These are phyloP conservation scores for Coryphaenoides rupestris DNA, from an alignment of 2,113 vertebrate genomes.

Conservation along the genomic window DNA sequence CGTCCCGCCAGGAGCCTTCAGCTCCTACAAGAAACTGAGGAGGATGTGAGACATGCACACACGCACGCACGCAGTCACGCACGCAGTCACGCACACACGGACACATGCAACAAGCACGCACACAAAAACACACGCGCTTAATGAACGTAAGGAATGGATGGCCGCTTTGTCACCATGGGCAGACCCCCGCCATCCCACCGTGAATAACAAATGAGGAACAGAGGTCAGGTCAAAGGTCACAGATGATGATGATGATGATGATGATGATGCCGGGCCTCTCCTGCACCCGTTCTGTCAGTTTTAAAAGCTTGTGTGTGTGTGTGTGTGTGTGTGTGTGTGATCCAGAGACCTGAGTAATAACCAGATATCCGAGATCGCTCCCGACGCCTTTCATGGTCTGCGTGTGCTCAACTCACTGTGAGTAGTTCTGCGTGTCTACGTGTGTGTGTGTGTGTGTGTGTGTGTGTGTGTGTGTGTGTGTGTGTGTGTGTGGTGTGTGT, in stretches of 20 bases:
- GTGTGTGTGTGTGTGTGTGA: neutral
- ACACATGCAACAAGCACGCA: neutral
- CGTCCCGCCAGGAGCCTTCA: constrained; percentile 87
- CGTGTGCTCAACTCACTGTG: constrained; percentile 65
- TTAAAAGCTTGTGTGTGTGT: too few species aligned
- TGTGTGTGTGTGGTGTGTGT: neutral
- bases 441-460: constrained; percentile 2
- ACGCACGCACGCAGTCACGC: neutral
- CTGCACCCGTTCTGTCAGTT: too few species aligned
- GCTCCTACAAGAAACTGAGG: constrained; percentile 89
- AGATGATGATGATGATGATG: too few species aligned
- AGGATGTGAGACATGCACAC: constrained; percentile 79
- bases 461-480: constrained; percentile 6
- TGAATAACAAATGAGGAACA: too few species aligned
- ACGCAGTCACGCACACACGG: neutral
- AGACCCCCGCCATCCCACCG: too few species aligned
- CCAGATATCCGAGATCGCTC: constrained; percentile 67
- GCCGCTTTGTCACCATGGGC: neutral
- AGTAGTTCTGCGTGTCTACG: constrained; percentile 25
- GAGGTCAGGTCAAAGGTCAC: too few species aligned
- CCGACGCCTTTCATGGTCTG: constrained; percentile 64
- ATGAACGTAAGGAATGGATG: neutral
- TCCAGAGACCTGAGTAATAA: constrained; percentile 61
- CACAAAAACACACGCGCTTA: neutral
- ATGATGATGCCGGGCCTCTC: too few species aligned